Evolutionary conservation across 2,888 invertebrate genomes (phyloP), one percentile per base, ranked within the genome.

Genomic region (Tryphoninae sp.): DNA sequence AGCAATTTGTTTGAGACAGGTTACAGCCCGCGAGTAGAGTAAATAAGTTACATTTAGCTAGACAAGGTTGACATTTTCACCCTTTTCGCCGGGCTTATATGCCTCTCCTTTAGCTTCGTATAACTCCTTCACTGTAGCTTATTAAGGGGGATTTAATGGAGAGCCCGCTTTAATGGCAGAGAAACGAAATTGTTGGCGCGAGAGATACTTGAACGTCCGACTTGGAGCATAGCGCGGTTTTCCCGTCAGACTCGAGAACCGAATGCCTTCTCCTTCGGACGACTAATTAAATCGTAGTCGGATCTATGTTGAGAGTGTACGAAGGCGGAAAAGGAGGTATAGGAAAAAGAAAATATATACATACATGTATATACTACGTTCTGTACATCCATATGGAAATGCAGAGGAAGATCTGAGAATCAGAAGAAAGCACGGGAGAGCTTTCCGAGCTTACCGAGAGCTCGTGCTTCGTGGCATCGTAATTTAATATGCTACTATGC

Each of bases 231-330:
- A 33, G n/a, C 64, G 49, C 9, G 62, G 73, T 64, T 73, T 64
- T 62, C 68, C 19, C 8, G 59, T 59, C 26, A 64, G 62, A 23
- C 51, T 42, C 33, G 42, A 68, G 67, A 62, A 73, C 74, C 73
- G 74, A 80, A 68, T 74, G 42, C 26, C 59, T 26, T 42, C 45
- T 62, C 7, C 49, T 40, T 23, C 74, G 19, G 74, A 69, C 69
- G 58, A 62, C 53, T 68, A 80, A 69, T 75, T 80, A 75, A 69
- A 80, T 59, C 58, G 62, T 55, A 59, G 68, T 49, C 22, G 74
- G 40, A 80, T 75, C 58, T 69, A 9, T 74, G 45, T 65, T 53
- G 55, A 68, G 61, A 55, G 16, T 9, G 59, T 33, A 58, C 8
- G n/a, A 42, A 9, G 9, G 11, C 4, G 23, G 19, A 13, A 4